Evolutionary conservation across 1,140 invertebrate species (phyloP), one percentile per base, ranked within the genome.

Genomic region (Parasteatoda tepidariorum): DNA sequence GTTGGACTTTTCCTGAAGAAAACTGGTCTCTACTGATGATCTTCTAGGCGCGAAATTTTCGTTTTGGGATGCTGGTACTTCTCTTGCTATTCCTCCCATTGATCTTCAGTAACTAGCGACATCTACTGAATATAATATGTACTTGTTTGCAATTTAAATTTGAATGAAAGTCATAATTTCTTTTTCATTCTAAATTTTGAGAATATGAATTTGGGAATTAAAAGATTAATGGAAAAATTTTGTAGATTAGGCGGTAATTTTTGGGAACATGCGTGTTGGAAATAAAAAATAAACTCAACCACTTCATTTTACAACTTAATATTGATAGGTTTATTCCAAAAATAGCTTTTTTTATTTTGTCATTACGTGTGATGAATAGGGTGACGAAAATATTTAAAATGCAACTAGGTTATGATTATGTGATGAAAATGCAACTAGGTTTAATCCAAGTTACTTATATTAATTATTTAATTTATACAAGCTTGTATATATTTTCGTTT

Each of bases 81-180:
- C n/a, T 59, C 54, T 38, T 28, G 30, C 54, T 61, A n/a, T 74
- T 74, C 71, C 22, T 55, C 48, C 3, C 61, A 74, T 74, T 74
- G 71, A 74, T 74, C 71, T 74, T 74, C 38, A 34, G 71, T 26
- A 41, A 26, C 71, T 74, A 74, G 57, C 71, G 71, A 59, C 71
- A 74, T 74, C 71, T 74, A 24, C 1, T 38, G 71, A 38, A 13
- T 2, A 31, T 3, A 28, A 9, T 55, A 26, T 2, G 13, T 41
- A 68, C 34, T 11, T 41, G 22, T 18, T 48, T 48, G 18, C 41
- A 7, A 9, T 7, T 48, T 48, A 7, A 18, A 48, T 18, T 48
- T 7, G 18, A 48, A 18, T 48, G 7, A 7, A 48, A 18, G 41
- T 48, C n/a, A n/a, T n/a, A n/a, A n/a, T n/a, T n/a, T n/a, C n/a